A percentile compares a stretch with the other conserved stretches of the same genome.
These are phyloP conservation scores for Oxystoma pomonae DNA, from an alignment of 2,888 invertebrate genomes.

Conservation along the genomic window DNA sequence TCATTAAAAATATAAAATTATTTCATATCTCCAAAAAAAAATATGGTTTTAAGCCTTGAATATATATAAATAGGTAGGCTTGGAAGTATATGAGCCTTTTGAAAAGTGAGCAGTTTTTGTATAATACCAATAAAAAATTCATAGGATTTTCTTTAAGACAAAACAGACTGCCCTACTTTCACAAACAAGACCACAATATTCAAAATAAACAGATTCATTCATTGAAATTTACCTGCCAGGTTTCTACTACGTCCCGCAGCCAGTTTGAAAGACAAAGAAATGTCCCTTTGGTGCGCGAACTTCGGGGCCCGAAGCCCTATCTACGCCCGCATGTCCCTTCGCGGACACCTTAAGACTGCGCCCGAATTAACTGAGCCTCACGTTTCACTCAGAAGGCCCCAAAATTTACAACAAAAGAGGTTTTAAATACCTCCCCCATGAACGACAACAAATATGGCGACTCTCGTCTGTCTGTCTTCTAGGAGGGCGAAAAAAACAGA, in stretches of 20 bases:
- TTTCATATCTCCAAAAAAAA: too few species aligned
- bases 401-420: constrained; percentile 37
- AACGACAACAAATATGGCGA: constrained; percentile 79
- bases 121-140: too few species aligned
- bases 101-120: too few species aligned
- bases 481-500: background rate
- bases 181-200: too few species aligned
- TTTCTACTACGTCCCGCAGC: constrained; percentile 48
- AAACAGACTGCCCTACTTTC: too few species aligned
- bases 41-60: too few species aligned
- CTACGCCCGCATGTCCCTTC: constrained; percentile 35
- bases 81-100: too few species aligned
- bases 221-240: constrained; percentile 27
- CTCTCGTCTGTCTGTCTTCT: background rate
- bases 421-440: constrained; percentile 57
- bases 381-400: constrained; percentile 38
- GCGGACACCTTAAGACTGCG: constrained; percentile 19
- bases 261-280: constrained; percentile 54
- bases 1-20: too few species aligned
- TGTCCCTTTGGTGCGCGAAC: constrained; percentile 15
- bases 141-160: too few species aligned
- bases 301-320: constrained; percentile 23
- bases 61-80: too few species aligned
- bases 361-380: constrained; percentile 25
- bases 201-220: too few species aligned